phyloP scores from a whole-genome alignment of 2,888 invertebrate species.

The Mamestra brassicae region DNA sequence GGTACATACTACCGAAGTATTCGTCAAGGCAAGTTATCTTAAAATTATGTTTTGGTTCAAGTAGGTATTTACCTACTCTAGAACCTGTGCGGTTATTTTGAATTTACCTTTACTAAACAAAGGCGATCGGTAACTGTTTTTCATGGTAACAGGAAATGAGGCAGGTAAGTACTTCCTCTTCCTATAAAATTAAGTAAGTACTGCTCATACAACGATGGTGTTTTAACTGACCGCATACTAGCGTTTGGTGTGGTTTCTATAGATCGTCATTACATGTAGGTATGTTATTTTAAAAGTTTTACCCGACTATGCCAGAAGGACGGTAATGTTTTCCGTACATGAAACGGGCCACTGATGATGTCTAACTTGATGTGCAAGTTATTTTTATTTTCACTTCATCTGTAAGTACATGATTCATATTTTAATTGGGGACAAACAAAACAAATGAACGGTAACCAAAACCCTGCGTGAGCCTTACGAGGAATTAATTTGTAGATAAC shows the following conservation, averaged over 20 bases:
- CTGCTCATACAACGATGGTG: constrained; percentile 4
- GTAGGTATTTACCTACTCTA: background rate
- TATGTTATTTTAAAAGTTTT: too few relatives aligned
- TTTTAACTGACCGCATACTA: constrained; percentile 10
- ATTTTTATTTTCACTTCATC: too few relatives aligned
- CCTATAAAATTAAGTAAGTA: constrained; percentile 25
- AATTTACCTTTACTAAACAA: constrained; percentile 1
- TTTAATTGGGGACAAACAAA: too few relatives aligned
- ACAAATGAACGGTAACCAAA: too few relatives aligned
- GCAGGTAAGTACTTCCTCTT: constrained; percentile 21
- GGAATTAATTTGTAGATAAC: background rate
- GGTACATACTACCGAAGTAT: background rate
- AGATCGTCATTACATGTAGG: background rate
- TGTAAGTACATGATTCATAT: too few relatives aligned
- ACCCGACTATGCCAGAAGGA: too few relatives aligned
- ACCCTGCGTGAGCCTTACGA: background rate
- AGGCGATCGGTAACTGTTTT: background rate
- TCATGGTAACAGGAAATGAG: constrained; percentile 12
- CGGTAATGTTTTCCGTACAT: too few relatives aligned
- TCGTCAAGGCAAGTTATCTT: background rate
- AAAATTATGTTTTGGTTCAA: background rate
- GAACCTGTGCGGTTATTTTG: too few relatives aligned
- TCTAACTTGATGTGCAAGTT: too few relatives aligned
- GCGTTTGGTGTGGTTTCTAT: background rate
- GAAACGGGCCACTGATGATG: background rate